Conservation (phyloP, 2,888 invertebrate genomes). For the Noctua janthina region DNA sequence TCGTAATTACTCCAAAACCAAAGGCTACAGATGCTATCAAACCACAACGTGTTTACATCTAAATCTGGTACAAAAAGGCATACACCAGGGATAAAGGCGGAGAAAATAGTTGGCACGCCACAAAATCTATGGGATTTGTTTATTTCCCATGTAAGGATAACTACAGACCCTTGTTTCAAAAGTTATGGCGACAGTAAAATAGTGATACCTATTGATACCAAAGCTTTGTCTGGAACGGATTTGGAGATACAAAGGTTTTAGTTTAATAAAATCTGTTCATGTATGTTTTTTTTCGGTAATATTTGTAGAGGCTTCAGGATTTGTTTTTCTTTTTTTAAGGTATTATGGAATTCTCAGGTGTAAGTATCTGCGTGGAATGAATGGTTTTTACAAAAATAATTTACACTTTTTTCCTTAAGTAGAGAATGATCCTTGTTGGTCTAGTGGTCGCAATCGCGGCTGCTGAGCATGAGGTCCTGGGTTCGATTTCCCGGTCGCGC, state of each 20-base stretch:
- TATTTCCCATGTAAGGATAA: slow-evolving; percentile 55
- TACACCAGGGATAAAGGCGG: slow-evolving; percentile 17
- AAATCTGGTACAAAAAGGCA: slow-evolving; percentile 48
- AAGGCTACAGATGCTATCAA: slow-evolving; percentile 42
- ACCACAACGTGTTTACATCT: slow-evolving; percentile 30
- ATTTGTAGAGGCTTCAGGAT: slow-evolving; percentile 9
- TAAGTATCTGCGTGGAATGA: not conserved
- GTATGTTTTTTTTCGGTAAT: slow-evolving; percentile 29
- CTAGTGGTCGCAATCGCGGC: too few species aligned
- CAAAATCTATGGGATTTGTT: slow-evolving; percentile 59
- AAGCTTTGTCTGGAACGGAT: slow-evolving; percentile 57
- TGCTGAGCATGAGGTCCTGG: too few species aligned
- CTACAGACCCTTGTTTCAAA: slow-evolving; percentile 68
- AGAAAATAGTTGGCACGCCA: slow-evolving; percentile 54
- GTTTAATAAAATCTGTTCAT: slow-evolving; percentile 43
- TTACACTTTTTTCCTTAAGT: not conserved
- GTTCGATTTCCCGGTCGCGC: too few species aligned
- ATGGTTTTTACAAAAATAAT: not conserved
- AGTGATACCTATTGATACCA: slow-evolving; percentile 62
- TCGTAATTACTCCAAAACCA: slow-evolving; percentile 41
- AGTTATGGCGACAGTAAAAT: slow-evolving; percentile 64
- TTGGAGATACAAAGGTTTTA: slow-evolving; percentile 51
- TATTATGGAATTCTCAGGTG: not conserved
- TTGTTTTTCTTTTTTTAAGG: not conserved
- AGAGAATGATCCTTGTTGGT: not conserved